Base-by-base conservation (phyloP, 2,888 invertebrate genomes). In the Anoplius nigerrimus region DNA sequence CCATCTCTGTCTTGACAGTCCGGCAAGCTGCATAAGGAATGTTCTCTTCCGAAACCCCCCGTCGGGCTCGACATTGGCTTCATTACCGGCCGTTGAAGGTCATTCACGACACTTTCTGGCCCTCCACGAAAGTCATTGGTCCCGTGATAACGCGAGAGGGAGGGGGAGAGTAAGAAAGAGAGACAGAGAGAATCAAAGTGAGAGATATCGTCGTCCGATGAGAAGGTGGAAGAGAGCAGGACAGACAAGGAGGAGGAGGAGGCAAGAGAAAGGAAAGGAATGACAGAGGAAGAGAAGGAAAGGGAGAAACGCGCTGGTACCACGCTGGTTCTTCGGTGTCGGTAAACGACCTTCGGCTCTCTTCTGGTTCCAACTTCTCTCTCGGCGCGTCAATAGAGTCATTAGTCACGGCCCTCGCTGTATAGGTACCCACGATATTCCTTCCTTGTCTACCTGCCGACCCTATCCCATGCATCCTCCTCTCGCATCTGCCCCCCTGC, bases 391-490 rank as follows among this genome's bases (percentile, higher is more conserved):
- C 84, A 81, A 85, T 85, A 85, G 85, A 84, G 84, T 85, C 83
- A 84, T 84, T 84, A 84, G 84, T 84, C 85, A 85, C 82, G 83
- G 76, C 74, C 79, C 78, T 77, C 78, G 75, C 71, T 83, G 80
- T 18, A 18, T 48, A 48, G 48, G 48, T 82, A 78, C 75, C 71
- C 76, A 80, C 75, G 76, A 80, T 83, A 81, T 80, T 82, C 79
- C 71, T 76, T 74, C 72, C 71, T 72, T 68, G 62, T 72, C 71
- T 80, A 76, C 82, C 82, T 80, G 75, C 42, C 67, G 60, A 11
- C 45, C 16, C 18, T 11, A 15, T 46, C 20, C 51, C 20, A 24
- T 11, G 18, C 21, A 51, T 57, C 48, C 34, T 56, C 46, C 27
- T 54, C 20, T 42, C 57, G 21, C n/a, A 4, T 52, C 57, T 11